These are phyloP conservation scores for Turdus rufiventris DNA, from an alignment of 2,113 vertebrate species.

Conservation along the genomic window DNA sequence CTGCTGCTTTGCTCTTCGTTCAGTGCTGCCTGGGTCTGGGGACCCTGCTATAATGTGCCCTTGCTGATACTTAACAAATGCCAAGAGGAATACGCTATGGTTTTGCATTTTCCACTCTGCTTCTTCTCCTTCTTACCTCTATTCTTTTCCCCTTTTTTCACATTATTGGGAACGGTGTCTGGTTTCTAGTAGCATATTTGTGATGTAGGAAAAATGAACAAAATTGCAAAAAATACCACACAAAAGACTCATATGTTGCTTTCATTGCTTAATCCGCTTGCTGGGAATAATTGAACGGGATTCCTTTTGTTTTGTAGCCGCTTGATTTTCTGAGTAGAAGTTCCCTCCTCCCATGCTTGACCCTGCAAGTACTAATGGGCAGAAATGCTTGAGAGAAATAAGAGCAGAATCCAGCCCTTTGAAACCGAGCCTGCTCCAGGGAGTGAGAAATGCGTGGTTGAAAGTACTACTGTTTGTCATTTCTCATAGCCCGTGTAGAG, in stretches of 20 bases:
- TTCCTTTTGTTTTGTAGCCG: conserved; percentile 56
- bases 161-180: conserved; percentile 29
- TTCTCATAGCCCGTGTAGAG: not conserved
- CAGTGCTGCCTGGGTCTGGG: not conserved
- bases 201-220: conserved; percentile 52
- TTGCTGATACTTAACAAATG: not conserved
- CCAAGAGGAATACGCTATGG: not conserved
- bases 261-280: conserved; percentile 53
- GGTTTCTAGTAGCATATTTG: conserved; percentile 42
- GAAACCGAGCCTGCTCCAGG: conserved; percentile 7
- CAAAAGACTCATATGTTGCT: conserved; percentile 40
- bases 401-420: not conserved
- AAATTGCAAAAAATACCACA: conserved; percentile 53
- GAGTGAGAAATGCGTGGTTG: not conserved
- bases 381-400: not conserved
- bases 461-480: not conserved
- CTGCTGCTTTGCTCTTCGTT: conserved; percentile 33
- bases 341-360: conserved; percentile 2
- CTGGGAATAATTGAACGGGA: conserved; percentile 32
- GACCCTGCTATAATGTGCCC: not conserved
- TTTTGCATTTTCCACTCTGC: conserved; percentile 17
- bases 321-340: conserved; percentile 12
- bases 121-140: not conserved
- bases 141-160: conserved; percentile 10
- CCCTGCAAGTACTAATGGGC: not conserved